Evolutionary conservation across 92 coral and sea anemone genomes (phyloP).

Genomic region (Umimayanthus chanpuru): DNA sequence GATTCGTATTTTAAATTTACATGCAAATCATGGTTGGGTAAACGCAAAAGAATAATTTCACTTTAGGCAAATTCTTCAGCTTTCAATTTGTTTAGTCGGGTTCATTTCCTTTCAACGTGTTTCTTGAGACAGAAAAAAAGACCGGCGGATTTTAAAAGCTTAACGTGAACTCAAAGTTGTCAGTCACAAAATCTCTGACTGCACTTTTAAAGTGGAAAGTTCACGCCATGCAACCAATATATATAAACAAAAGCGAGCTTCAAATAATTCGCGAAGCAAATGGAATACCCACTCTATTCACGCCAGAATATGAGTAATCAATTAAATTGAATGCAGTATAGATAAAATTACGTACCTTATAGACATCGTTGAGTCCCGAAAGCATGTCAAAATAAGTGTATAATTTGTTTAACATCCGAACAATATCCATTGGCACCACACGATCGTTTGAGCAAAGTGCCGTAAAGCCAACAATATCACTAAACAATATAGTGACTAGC

Average conservation of each 20-base stretch:
- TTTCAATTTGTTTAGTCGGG: neutral
- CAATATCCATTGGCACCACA: slow-evolving; percentile 99
- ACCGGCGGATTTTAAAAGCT: neutral
- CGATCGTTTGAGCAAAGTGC: slow-evolving; percentile 95
- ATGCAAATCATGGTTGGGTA: neutral
- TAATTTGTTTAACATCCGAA: slow-evolving; percentile 89
- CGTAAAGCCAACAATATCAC: slow-evolving; percentile 98
- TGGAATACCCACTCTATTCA: neutral
- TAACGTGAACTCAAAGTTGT: neutral
- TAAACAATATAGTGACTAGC: slow-evolving; percentile 89
- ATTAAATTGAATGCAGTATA: neutral
- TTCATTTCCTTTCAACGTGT: neutral
- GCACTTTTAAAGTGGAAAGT: neutral
- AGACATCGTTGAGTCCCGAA: slow-evolving; percentile 95
- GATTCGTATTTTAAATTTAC: neutral
- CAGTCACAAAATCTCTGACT: neutral
- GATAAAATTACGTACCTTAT: slow-evolving; percentile 71
- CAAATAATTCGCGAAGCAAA: neutral
- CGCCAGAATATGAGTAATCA: neutral
- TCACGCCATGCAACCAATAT: neutral
- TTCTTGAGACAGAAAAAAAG: neutral
- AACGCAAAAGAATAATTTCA: neutral
- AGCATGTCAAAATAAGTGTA: slow-evolving; percentile 98
- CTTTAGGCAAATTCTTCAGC: neutral
- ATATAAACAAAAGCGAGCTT: neutral